Percentiles rank a stretch among this genome's conserved stretches.
phyloP scores from a whole-genome alignment of 2,888 invertebrate genomes.

The Epistrophe grossulariae region DNA sequence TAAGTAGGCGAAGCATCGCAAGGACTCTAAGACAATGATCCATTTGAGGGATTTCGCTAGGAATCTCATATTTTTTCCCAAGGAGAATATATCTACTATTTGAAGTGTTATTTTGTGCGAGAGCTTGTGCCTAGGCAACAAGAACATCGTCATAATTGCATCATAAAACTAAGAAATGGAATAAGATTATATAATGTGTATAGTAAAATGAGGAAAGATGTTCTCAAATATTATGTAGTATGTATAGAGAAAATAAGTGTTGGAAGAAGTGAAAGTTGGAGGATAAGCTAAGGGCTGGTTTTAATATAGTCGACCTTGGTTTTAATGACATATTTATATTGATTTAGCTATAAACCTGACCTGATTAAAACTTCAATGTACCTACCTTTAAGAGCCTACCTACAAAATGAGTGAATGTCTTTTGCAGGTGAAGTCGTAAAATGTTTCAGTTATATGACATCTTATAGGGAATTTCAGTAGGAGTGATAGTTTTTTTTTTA shows the following conservation, averaged over 20 bases:
- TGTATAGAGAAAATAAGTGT: no score
- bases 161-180: conserved; percentile 60
- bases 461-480: neutral
- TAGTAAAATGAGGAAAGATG: conserved; percentile 28
- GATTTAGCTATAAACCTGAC: conserved; percentile 11
- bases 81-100: conserved; percentile 21
- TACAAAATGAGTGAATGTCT: neutral
- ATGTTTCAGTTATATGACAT: neutral
- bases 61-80: conserved; percentile 5
- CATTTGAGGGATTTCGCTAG: conserved; percentile 24
- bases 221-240: neutral
- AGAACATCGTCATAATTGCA: conserved; percentile 64
- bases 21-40: conserved; percentile 57
- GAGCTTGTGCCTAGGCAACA: conserved; percentile 34
- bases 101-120: conserved; percentile 43
- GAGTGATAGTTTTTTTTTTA: no score
- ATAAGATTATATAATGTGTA: no score
- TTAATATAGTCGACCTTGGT: conserved; percentile 13
- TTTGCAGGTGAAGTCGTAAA: conserved; percentile 1
- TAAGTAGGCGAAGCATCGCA: conserved; percentile 42
- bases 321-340: conserved; percentile 1
- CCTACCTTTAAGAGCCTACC: neutral
- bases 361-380: neutral
- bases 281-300: neutral
- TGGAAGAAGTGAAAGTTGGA: neutral